Evolutionary conservation across 2,888 invertebrate genomes (phyloP).

Genomic region (Carterocephalus palaemon): DNA sequence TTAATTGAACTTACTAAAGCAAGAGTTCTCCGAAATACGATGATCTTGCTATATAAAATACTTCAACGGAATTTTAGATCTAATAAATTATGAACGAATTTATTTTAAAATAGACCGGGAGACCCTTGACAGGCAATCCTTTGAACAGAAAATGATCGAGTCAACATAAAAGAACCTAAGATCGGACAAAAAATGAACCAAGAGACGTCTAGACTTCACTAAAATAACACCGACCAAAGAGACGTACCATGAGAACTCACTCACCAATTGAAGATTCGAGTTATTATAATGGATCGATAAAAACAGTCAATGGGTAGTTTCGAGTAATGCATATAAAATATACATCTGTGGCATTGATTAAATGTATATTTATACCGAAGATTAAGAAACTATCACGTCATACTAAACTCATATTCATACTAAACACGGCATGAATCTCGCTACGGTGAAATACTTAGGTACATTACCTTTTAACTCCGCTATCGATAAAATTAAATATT

Average conservation of each 20-base stretch:
- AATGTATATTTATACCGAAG: too few relatives aligned
- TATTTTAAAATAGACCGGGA: slow-evolving; percentile 8
- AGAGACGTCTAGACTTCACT: slow-evolving; percentile 31
- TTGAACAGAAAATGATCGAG: slow-evolving; percentile 18
- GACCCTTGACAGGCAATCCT: slow-evolving; percentile 16
- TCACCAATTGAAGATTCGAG: slow-evolving; percentile 13
- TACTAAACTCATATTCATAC: too few relatives aligned
- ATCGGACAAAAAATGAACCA: slow-evolving; percentile 22
- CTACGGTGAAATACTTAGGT: too few relatives aligned
- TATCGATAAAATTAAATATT: too few relatives aligned
- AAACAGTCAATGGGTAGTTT: too few relatives aligned
- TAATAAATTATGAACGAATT: slow-evolving; percentile 8
- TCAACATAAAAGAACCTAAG: slow-evolving; percentile 27
- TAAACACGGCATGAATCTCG: too few relatives aligned
- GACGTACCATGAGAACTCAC: slow-evolving; percentile 15
- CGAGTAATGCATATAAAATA: too few relatives aligned
- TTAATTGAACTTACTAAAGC: too few relatives aligned
- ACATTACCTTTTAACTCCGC: too few relatives aligned
- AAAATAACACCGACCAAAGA: slow-evolving; percentile 25
- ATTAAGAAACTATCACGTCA: too few relatives aligned
- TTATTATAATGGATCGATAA: too few relatives aligned
- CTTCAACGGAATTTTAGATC: slow-evolving; percentile 12
- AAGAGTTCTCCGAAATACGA: slow-evolving; percentile 14
- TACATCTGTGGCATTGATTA: too few relatives aligned
- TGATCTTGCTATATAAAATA: slow-evolving; percentile 7